Evolutionary conservation across 1,140 invertebrate genomes (phyloP).

Genomic region (Brachionus calyciflorus): DNA sequence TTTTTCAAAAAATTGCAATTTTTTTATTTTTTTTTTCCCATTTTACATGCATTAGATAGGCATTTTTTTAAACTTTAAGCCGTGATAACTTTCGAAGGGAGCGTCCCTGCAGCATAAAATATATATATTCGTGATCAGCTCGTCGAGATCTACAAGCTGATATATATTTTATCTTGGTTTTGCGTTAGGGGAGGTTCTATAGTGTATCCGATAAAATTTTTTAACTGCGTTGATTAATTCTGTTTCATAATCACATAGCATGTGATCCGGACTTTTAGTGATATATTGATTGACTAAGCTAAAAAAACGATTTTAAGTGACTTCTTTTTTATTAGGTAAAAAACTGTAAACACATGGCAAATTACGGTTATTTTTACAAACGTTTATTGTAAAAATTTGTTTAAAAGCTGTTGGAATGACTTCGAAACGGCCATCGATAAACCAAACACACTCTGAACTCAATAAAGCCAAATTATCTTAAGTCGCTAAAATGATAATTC

Average conservation of each 20-base stretch:
- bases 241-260: neutral
- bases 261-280: neutral
- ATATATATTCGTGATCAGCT: too few relatives aligned
- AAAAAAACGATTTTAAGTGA: neutral
- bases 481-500: neutral
- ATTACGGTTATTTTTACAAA: neutral
- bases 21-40: too few relatives aligned
- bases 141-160: too few relatives aligned
- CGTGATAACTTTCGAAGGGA: too few relatives aligned
- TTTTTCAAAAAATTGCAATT: too few relatives aligned
- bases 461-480: neutral
- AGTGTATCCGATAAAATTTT: too few relatives aligned
- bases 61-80: too few relatives aligned
- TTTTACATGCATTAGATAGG: too few relatives aligned
- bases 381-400: neutral
- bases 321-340: neutral
- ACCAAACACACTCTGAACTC: neutral
- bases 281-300: neutral
- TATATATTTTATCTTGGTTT: too few relatives aligned
- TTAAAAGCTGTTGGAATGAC: neutral
- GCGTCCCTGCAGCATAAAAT: too few relatives aligned
- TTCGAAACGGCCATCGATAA: neutral
- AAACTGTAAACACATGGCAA: neutral
- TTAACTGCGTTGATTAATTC: neutral
- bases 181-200: too few relatives aligned